phyloP scores from a whole-genome alignment of 2,113 vertebrate genomes.

The Eulacestoma nigropectus region DNA sequence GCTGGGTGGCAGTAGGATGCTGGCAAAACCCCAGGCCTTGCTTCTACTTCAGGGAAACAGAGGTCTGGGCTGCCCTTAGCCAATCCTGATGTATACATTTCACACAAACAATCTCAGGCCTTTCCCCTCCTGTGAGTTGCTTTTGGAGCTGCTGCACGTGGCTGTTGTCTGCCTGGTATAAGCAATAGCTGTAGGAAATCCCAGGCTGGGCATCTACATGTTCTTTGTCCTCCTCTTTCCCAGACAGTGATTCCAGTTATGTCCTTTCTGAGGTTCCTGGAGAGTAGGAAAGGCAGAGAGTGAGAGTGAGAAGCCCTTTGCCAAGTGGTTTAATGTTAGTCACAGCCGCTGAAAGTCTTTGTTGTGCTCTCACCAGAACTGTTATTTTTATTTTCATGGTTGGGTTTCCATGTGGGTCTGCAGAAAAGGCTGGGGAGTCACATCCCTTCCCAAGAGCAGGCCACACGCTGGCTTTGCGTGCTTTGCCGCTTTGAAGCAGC shows the following conservation, averaged over 20 bases:
- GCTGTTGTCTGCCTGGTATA: background rate
- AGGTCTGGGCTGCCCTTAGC: background rate
- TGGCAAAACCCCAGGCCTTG: background rate
- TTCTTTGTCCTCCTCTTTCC: background rate
- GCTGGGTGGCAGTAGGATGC: background rate
- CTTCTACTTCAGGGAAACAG: background rate
- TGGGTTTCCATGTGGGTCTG: background rate
- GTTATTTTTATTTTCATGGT: background rate
- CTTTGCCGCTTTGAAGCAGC: background rate
- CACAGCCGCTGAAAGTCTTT: background rate
- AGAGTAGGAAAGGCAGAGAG: background rate
- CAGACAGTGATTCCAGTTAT: background rate
- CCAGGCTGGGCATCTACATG: background rate
- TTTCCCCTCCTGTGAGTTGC: slow-evolving; percentile 1
- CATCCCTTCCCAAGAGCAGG: background rate
- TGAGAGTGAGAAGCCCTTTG: background rate
- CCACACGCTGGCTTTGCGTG: fast-evolving
- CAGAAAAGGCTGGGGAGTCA: background rate
- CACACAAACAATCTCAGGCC: slow-evolving; percentile 1
- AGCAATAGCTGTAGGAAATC: background rate
- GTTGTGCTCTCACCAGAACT: background rate
- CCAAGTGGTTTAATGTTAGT: background rate
- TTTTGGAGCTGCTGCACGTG: background rate
- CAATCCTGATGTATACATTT: background rate
- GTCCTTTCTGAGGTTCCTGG: background rate